Conservation (phyloP, 2,113 vertebrate genomes). For the Pteruthius melanotis region DNA sequence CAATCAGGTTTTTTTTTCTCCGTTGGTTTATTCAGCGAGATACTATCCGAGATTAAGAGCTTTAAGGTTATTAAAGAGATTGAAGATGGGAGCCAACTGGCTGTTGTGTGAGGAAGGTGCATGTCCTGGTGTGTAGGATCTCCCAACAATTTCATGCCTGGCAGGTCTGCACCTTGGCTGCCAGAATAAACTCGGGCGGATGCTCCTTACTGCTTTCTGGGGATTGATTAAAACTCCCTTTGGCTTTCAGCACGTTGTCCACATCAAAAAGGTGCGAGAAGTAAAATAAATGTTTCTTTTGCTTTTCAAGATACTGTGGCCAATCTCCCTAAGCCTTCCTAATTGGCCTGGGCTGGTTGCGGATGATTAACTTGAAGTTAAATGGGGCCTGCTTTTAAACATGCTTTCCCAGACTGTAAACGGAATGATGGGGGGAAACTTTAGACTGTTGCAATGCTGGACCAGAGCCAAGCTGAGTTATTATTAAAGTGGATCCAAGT, state of each 20-base stretch:
- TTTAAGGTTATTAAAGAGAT: constrained; percentile 40
- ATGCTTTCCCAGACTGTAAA: constrained; percentile 72
- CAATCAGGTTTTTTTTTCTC: neutral
- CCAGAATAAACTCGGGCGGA: constrained; percentile 9
- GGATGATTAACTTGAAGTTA: constrained; percentile 79
- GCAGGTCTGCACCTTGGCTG: constrained; percentile 28
- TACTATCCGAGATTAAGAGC: constrained; percentile 53
- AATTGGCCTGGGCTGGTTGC: constrained; percentile 41
- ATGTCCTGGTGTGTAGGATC: constrained; percentile 11
- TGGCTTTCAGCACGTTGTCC: constrained; percentile 60
- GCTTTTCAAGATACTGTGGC: constrained; percentile 31
- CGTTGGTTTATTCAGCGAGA: constrained; percentile 21
- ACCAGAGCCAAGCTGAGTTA: constrained; percentile 65
- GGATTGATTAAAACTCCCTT: constrained; percentile 54
- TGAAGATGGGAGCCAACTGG: constrained; percentile 36
- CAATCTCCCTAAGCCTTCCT: constrained; percentile 31
- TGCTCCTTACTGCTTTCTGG: constrained; percentile 27
- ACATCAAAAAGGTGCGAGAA: constrained; percentile 68
- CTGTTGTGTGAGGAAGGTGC: neutral
- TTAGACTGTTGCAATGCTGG: constrained; percentile 61
- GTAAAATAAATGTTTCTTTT: constrained; percentile 67
- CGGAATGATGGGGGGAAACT: constrained; percentile 49
- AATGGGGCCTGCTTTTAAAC: constrained; percentile 77
- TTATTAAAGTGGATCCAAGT: constrained; percentile 74
- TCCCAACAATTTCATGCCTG: constrained; percentile 42